Evolutionary conservation across 2,888 invertebrate species (phyloP).

Genomic region (Conistra vaccinii): DNA sequence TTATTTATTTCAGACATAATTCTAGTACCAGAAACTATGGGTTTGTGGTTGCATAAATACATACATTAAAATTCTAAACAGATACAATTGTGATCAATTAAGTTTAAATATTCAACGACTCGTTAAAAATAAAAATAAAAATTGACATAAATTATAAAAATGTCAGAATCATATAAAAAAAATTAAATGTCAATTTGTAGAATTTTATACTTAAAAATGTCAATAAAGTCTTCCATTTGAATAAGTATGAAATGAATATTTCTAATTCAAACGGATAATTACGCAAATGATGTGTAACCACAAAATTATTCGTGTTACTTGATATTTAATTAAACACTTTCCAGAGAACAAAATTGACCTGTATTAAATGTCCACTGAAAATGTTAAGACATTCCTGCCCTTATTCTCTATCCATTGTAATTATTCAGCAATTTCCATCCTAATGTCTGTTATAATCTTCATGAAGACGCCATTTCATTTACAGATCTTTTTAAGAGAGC

Average conservation of each 20-base stretch:
- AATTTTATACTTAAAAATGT: too few species aligned
- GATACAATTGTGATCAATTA: too few species aligned
- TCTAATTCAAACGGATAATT: background rate
- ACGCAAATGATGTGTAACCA: background rate
- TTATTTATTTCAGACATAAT: too few species aligned
- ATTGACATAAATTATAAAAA: too few species aligned
- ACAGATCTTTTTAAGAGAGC: slow-evolving; percentile 13
- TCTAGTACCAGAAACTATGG: too few species aligned
- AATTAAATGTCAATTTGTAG: too few species aligned
- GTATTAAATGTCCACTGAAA: slow-evolving; percentile 36
- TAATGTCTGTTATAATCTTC: slow-evolving; percentile 41
- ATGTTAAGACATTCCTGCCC: slow-evolving; percentile 27
- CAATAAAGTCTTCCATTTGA: background rate
- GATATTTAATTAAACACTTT: slow-evolving; percentile 1
- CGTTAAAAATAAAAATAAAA: too few species aligned
- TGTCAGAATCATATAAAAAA: too few species aligned
- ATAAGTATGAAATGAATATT: background rate
- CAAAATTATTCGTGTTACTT: background rate
- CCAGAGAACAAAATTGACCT: slow-evolving; percentile 8
- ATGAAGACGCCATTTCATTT: slow-evolving; percentile 32
- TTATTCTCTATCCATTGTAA: slow-evolving; percentile 28
- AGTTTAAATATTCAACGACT: too few species aligned
- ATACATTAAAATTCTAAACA: too few species aligned
- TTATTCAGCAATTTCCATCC: slow-evolving; percentile 56
- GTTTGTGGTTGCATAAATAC: too few species aligned